Evolutionary conservation across 2,797 vertebrate genomes (phyloP), one percentile per base, ranked within the genome.

Genomic region (Gallirallus australis): DNA sequence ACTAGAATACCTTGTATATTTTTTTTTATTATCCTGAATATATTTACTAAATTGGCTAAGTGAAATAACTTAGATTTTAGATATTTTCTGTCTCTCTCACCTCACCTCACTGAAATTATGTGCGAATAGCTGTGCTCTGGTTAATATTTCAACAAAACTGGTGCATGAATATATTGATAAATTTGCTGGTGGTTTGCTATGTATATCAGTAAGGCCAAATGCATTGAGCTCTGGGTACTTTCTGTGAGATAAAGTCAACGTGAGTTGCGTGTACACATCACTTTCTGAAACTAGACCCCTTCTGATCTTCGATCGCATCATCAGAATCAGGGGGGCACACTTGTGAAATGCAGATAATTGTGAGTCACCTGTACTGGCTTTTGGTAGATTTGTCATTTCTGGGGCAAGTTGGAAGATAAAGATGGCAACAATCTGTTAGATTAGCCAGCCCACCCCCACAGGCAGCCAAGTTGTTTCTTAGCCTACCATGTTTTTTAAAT

Each of bases 361-460:
- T 91, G 90, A 89, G 60, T 81, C 89, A 75, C 90, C 75, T 89
- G 35, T n/a, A 20, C 56, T 60, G 82, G 24, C 15, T 89, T 92
- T 47, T 50, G 50, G 75, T 57, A 47, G 75, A 75, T 95, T 70
- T 80, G 52, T 92, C 83, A 61, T 68, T 92, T 82, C 60, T 79
- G 48, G 39, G 54, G 64, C 56, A 70, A 53, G 48, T 45, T 72
- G 50, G 56, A 94, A 90, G 70, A 76, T 59, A 77, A 68, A 82
- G 54, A 70, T 1, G 9, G 28, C 63, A 94, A 33, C 52, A 69
- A 45, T 77, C 48, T 84, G 33, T 57, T 82, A 93, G 31, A 80
- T 92, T 48, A 86, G 33, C 86, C 81, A 71, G 52, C 71, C 70
- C 77, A 89, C 70, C 77, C 77, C 70, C 70, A 76, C 60, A 84